These are phyloP conservation scores for Apocrypta bakeri DNA, from an alignment of 1,140 invertebrate species.

Conservation along the genomic window DNA sequence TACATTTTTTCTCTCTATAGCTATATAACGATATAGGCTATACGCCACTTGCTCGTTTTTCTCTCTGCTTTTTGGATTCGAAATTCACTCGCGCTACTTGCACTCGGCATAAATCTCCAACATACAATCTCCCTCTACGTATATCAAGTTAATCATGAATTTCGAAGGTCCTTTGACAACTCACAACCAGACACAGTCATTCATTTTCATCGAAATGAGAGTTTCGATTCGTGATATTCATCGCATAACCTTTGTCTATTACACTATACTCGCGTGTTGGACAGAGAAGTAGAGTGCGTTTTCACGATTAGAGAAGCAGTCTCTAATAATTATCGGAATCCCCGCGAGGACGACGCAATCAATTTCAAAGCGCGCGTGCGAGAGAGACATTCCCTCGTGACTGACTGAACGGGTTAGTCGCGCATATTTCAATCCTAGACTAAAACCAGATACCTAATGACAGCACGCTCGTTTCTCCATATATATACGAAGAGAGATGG, in stretches of 20 bases:
- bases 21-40: no score
- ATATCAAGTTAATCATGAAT: background rate
- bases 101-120: conserved; percentile 11
- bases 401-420: background rate
- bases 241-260: background rate
- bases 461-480: background rate
- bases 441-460: conserved; percentile 40
- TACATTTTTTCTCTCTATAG: background rate
- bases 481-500: background rate
- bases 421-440: conserved; percentile 42
- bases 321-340: conserved; percentile 44
- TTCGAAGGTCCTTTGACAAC: background rate
- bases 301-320: conserved; percentile 46
- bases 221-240: background rate
- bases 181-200: background rate
- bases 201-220: background rate
- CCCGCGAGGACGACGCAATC: conserved; percentile 26
- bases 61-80: background rate
- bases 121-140: conserved; percentile 1
- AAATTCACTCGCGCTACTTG: background rate
- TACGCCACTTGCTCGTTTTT: background rate
- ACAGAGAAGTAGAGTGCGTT: conserved; percentile 20
- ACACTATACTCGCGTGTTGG: background rate
- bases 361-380: conserved; percentile 38
- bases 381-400: conserved; percentile 5